Evolutionary conservation across 2,888 invertebrate species (phyloP).

Genomic region (Erebia epiphron): DNA sequence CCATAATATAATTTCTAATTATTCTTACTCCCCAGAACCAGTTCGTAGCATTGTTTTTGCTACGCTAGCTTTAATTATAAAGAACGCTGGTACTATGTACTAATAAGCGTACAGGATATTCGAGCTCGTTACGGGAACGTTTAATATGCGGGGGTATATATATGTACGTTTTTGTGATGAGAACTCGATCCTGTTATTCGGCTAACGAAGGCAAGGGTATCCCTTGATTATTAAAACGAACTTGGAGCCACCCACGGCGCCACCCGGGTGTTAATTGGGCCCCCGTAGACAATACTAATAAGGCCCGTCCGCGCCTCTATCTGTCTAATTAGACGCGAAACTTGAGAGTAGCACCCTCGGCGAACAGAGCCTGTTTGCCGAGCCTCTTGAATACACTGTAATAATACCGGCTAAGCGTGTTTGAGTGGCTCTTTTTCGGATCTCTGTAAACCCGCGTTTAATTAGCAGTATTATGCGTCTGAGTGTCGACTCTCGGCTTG

Average conservation of each 20-base stretch:
- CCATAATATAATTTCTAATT: constrained; percentile 5
- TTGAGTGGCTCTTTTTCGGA: constrained; percentile 82
- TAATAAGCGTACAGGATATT: constrained; percentile 30
- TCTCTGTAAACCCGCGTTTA: constrained; percentile 81
- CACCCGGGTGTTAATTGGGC: constrained; percentile 81
- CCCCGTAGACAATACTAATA: constrained; percentile 84
- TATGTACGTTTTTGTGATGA: constrained; percentile 43
- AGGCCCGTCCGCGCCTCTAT: constrained; percentile 82
- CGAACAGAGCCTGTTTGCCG: constrained; percentile 78
- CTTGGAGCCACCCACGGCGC: constrained; percentile 75
- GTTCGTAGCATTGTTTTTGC: constrained; percentile 20
- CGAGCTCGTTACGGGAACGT: constrained; percentile 32
- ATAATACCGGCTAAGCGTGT: constrained; percentile 83
- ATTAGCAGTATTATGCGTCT: constrained; percentile 81
- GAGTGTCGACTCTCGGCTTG: constrained; percentile 78
- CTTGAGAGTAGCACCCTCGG: constrained; percentile 81
- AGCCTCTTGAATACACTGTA: constrained; percentile 80
- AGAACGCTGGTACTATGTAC: neutral
- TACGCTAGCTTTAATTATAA: constrained; percentile 25
- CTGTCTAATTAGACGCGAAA: constrained; percentile 83
- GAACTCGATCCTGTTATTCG: constrained; percentile 75
- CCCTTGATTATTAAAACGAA: constrained; percentile 82
- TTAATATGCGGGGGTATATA: constrained; percentile 28
- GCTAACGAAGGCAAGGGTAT: constrained; percentile 79
- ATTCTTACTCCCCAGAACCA: constrained; percentile 8